Percentiles rank a stretch among this genome's conserved stretches.
These are phyloP conservation scores for Sitophilus oryzae DNA, from an alignment of 1,140 invertebrate genomes.

Conservation along the genomic window DNA sequence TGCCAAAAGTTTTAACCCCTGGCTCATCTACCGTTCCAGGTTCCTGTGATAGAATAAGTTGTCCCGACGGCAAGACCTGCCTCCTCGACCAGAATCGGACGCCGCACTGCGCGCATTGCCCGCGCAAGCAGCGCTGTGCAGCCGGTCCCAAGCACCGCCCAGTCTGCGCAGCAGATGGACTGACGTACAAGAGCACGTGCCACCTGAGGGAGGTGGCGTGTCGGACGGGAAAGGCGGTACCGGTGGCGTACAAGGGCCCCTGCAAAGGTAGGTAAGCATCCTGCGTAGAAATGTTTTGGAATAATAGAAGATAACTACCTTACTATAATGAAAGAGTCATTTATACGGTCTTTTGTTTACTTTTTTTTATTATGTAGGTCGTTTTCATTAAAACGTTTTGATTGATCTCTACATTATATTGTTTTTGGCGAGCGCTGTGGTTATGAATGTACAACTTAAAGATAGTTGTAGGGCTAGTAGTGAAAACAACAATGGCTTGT, in stretches of 20 bases:
- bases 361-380: no score
- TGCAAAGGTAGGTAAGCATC: slow-evolving; percentile 48
- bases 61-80: slow-evolving; percentile 74
- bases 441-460: no score
- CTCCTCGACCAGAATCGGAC: slow-evolving; percentile 78
- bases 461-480: no score
- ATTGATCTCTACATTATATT: no score
- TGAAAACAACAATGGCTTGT: no score
- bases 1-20: no score
- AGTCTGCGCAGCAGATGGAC: slow-evolving; percentile 81
- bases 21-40: slow-evolving; percentile 42
- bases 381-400: no score
- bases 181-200: slow-evolving; percentile 81
- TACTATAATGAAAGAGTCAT: no score
- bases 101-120: slow-evolving; percentile 76
- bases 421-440: no score
- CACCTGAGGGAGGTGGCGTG: slow-evolving; percentile 79
- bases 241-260: slow-evolving; percentile 77
- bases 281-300: not conserved
- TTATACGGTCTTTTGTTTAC: no score
- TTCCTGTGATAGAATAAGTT: slow-evolving; percentile 71
- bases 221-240: slow-evolving; percentile 71
- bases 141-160: slow-evolving; percentile 48
- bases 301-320: not conserved
- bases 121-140: slow-evolving; percentile 56